Evolutionary conservation across 2,113 vertebrate species (phyloP).

Genomic region (Odobenus rosmarus): DNA sequence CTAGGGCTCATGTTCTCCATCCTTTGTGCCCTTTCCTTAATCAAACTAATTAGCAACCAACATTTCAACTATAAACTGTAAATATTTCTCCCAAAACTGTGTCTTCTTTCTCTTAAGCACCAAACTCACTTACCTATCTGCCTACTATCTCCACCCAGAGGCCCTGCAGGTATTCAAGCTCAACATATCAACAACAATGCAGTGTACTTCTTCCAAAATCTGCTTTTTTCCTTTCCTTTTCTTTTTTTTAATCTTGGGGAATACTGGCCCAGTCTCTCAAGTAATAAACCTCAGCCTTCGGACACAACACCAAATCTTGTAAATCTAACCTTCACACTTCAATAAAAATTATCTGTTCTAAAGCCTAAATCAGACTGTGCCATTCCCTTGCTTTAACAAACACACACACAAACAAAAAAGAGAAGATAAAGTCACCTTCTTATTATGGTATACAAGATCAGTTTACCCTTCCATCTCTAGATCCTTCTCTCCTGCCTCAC

Average conservation of each 20-base stretch:
- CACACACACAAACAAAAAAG: neutral
- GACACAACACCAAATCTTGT: neutral
- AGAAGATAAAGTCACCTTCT: constrained; percentile 10
- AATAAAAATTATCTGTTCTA: neutral
- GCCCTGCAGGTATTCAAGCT: neutral
- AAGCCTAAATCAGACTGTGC: neutral
- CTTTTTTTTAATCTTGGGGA: neutral
- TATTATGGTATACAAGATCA: neutral
- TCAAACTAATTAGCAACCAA: neutral
- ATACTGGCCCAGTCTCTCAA: neutral
- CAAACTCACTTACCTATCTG: neutral
- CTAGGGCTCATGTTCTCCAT: neutral
- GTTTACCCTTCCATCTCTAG: neutral
- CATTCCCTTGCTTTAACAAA: constrained; percentile 19
- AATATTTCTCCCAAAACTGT: neutral
- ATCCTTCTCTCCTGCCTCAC: neutral
- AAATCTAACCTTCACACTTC: neutral
- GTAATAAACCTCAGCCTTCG: constrained; percentile 17
- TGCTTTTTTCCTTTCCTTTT: neutral
- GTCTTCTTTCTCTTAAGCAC: neutral
- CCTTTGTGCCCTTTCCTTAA: neutral
- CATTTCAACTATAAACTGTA: constrained; percentile 15
- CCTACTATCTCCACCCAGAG: neutral
- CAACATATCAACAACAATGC: neutral
- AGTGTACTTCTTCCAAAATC: constrained; percentile 16